These are phyloP conservation scores for Tachysurus vachellii DNA, from an alignment of 2,113 vertebrate genomes.

Conservation along the genomic window DNA sequence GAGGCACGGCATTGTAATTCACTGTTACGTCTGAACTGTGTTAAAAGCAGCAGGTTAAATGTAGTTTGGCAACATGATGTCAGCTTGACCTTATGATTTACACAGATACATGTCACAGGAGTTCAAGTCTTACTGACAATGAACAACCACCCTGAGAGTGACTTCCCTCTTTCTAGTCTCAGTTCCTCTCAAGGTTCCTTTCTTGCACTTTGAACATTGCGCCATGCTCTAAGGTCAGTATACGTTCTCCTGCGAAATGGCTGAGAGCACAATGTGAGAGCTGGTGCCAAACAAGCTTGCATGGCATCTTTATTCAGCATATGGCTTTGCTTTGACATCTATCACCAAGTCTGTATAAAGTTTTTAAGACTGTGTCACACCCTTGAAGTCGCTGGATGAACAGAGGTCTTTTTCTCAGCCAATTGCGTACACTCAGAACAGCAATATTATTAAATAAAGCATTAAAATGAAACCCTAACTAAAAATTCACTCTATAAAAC, in stretches of 20 bases:
- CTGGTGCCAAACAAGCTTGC: slow-evolving; percentile 3
- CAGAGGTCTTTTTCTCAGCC: neutral
- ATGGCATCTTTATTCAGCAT: neutral
- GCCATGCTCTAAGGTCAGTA: neutral
- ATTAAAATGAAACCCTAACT: neutral
- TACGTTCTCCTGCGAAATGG: neutral
- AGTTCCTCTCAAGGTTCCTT: slow-evolving; percentile 12
- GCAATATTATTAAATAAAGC: neutral
- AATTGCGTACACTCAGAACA: neutral
- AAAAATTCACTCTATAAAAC: neutral
- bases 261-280: neutral
- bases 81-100: slow-evolving; percentile 23
- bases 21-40: slow-evolving; percentile 14
- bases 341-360: neutral
- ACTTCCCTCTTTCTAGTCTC: slow-evolving; percentile 9
- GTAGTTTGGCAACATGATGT: slow-evolving; percentile 25
- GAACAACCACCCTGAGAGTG: neutral
- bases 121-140: neutral
- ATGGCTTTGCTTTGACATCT: neutral
- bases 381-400: slow-evolving; percentile 1
- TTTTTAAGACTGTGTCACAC: slow-evolving; percentile 7
- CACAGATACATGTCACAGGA: neutral
- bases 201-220: slow-evolving; percentile 8
- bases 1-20: slow-evolving; percentile 15
- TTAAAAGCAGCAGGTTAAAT: slow-evolving; percentile 39